Evolutionary conservation across 2,888 invertebrate species (phyloP).

Genomic region (Orthosia gracilis): DNA sequence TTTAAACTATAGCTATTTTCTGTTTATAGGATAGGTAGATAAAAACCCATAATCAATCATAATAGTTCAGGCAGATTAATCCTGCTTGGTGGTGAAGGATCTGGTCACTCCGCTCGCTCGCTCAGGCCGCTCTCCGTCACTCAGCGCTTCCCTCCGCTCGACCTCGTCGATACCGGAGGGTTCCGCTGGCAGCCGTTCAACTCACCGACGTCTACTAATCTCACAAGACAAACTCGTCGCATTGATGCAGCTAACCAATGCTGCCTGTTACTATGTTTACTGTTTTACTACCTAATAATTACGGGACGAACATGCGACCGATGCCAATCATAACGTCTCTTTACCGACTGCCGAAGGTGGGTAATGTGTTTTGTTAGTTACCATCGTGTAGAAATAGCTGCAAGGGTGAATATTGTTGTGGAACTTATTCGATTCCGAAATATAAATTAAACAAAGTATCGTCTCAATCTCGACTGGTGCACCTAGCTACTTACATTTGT

Average conservation of each 20-base stretch:
- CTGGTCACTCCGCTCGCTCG: background rate
- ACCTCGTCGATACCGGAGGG: background rate
- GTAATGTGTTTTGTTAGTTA: background rate
- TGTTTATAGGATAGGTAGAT: background rate
- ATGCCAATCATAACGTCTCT: background rate
- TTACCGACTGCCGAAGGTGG: too few relatives aligned
- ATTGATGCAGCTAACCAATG: conserved; percentile 55
- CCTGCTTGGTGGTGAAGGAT: background rate
- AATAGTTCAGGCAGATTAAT: background rate
- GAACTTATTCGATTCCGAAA: background rate
- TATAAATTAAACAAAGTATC: background rate
- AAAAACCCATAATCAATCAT: too few relatives aligned
- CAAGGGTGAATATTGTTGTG: background rate
- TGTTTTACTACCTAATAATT: conserved; percentile 21
- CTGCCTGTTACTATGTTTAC: conserved; percentile 34
- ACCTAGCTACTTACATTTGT: background rate
- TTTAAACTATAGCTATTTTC: background rate
- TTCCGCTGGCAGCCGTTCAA: conserved; percentile 62
- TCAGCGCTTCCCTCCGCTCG: background rate
- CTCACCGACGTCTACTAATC: conserved; percentile 66
- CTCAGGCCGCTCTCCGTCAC: conserved; percentile 1
- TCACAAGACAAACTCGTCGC: conserved; percentile 56
- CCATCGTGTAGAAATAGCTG: conserved; percentile 15
- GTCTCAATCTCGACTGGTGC: background rate
- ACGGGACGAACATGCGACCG: conserved; percentile 7